A percentile compares a stretch with the other conserved stretches of the same genome.
These are phyloP conservation scores for Eolophus roseicapilla DNA, from an alignment of 2,113 vertebrate genomes.

Conservation along the genomic window DNA sequence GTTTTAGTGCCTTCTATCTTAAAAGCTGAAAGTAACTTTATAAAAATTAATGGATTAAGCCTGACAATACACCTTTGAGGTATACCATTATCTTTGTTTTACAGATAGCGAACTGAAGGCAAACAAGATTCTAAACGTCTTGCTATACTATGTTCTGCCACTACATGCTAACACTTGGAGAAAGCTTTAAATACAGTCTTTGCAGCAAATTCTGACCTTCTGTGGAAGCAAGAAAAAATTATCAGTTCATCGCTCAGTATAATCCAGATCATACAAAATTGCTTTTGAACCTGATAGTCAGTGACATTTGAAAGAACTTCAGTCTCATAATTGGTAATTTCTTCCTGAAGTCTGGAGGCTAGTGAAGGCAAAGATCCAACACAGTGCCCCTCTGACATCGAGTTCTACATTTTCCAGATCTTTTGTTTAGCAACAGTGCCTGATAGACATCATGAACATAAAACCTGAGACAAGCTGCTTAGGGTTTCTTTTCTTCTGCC, in stretches of 20 bases:
- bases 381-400: not conserved
- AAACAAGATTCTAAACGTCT: not conserved
- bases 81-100: not conserved
- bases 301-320: not conserved
- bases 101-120: not conserved
- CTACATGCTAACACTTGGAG: not conserved
- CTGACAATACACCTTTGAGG: conserved; percentile 3
- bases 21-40: conserved; percentile 18
- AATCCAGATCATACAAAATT: not conserved
- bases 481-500: not conserved
- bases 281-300: conserved; percentile 6
- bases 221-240: not conserved
- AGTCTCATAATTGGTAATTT: conserved; percentile 15
- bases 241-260: not conserved
- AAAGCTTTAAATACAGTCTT: not conserved
- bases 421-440: not conserved
- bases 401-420: not conserved
- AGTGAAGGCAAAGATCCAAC: not conserved
- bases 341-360: not conserved
- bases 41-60: conserved; percentile 36
- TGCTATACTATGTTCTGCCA: not conserved
- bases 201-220: not conserved
- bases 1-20: conserved; percentile 15
- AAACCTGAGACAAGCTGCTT: not conserved
- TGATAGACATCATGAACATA: not conserved